Evolutionary conservation across 2,797 vertebrate genomes (phyloP).

Genomic region (Geotrypetes seraphini): DNA sequence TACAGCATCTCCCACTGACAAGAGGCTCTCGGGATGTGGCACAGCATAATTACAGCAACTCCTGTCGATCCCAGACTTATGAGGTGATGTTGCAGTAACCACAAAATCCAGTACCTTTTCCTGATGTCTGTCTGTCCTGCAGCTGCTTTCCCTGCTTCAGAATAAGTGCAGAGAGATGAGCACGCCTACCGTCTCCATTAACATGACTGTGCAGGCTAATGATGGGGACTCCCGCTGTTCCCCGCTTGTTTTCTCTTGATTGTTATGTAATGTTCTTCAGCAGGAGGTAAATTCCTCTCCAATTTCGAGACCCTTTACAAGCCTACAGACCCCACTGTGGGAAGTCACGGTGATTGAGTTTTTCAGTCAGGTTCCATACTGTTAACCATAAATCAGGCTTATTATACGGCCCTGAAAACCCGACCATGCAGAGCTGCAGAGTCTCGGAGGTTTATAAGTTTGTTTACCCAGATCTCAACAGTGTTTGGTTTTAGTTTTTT

Average conservation of each 20-base stretch:
- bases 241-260: conserved; percentile 68
- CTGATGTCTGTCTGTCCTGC: not conserved
- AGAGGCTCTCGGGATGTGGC: too few species aligned
- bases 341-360: conserved; percentile 64
- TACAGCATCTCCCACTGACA: too few species aligned
- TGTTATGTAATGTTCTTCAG: conserved; percentile 71
- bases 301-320: conserved; percentile 63
- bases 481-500: conserved; percentile 7
- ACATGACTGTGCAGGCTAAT: conserved; percentile 47
- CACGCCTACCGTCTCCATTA: conserved; percentile 36
- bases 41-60: too few species aligned
- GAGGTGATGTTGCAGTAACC: too few species aligned
- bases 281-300: conserved; percentile 74
- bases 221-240: conserved; percentile 53
- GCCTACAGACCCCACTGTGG: conserved; percentile 53
- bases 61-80: too few species aligned
- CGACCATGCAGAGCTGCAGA: conserved; percentile 24
- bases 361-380: conserved; percentile 58
- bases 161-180: conserved; percentile 35
- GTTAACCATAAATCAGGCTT: conserved; percentile 63
- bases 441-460: conserved; percentile 12
- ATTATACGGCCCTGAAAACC: conserved; percentile 44
- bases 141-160: conserved; percentile 10
- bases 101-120: too few species aligned
- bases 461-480: conserved; percentile 4